A percentile compares a stretch with the other conserved stretches of the same genome.
These are phyloP conservation scores for Philonicus albiceps DNA, from an alignment of 2,888 invertebrate genomes.

Conservation along the genomic window DNA sequence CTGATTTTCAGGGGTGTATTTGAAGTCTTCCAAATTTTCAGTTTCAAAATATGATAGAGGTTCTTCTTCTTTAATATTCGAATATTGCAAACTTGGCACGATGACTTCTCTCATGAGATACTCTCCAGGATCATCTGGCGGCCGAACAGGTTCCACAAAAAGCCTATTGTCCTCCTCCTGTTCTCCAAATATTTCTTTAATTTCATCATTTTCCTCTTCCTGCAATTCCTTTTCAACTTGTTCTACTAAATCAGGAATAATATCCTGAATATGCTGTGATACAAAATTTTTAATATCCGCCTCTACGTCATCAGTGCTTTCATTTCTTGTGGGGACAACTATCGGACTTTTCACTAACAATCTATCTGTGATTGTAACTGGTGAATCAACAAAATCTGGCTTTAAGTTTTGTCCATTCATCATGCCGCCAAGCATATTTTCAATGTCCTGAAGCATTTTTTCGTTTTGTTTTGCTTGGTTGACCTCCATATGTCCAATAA, in stretches of 20 bases:
- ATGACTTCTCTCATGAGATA: slow-evolving; percentile 59
- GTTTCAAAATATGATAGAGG: slow-evolving; percentile 54
- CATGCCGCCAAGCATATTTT: slow-evolving; percentile 58
- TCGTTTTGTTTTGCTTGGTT: slow-evolving; percentile 61
- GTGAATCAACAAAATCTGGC: slow-evolving; percentile 41
- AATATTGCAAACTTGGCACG: slow-evolving; percentile 56
- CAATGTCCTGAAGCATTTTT: slow-evolving; percentile 57
- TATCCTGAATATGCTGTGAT: slow-evolving; percentile 63
- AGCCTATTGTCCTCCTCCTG: slow-evolving; percentile 5
- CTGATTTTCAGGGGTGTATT: slow-evolving; percentile 52
- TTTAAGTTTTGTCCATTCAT: slow-evolving; percentile 47
- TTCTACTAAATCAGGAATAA: slow-evolving; percentile 61
- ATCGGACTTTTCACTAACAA: slow-evolving; percentile 62
- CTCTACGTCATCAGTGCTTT: slow-evolving; percentile 49
- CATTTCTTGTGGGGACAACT: slow-evolving; percentile 45
- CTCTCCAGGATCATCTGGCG: slow-evolving; percentile 51
- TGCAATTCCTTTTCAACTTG: slow-evolving; percentile 61
- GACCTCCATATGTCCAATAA: slow-evolving; percentile 63
- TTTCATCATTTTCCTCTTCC: slow-evolving; percentile 50
- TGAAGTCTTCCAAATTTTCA: slow-evolving; percentile 55
- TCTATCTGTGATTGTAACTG: slow-evolving; percentile 52
- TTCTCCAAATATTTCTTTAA: slow-evolving; percentile 1
- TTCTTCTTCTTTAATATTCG: slow-evolving; percentile 54
- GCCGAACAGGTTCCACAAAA: background rate
- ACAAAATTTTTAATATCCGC: slow-evolving; percentile 61